Evolutionary conservation across 2,888 invertebrate genomes (phyloP), one percentile per base, ranked within the genome.

Genomic region (Phlogophora meticulosa): DNA sequence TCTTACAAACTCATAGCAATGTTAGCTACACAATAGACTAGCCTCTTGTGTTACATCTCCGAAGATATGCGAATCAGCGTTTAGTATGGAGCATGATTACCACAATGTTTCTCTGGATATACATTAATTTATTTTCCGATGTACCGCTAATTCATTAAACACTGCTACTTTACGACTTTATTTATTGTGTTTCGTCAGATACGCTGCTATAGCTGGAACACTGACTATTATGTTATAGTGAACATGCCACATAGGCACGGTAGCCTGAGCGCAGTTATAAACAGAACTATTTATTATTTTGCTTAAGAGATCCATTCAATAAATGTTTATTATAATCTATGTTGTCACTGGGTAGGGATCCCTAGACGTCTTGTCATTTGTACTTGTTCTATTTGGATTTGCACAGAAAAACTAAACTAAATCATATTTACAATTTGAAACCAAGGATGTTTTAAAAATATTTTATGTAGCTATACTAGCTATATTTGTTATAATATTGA

Each of bases 1-100:
- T 32, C 7, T n/a, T 11, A 49, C 4, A n/a, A n/a, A n/a, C n/a
- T n/a, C n/a, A 52, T 43, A 22, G 51, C n/a, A 52, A 52, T 58
- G 52, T 22, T n/a, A 17, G 15, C n/a, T 24, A 46, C 20, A 53
- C 24, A 46, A 11, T 32, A 52, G 38, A 11, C 9, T 9, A 46
- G 17, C 28, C 42, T 20, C 7, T 53, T 20, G 34, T 48, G 42
- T 52, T 60, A n/a, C 58, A 61, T 73, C 74, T 49, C 10, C n/a
- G n/a, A n/a, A 45, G 13, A 20, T 9, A 45, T 15, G 20, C 17
- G 13, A 32, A 22, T 7, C n/a, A 2, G 11, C 7, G n/a, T 42
- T 22, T 38, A 45, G 7, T 45, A 24, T n/a, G 15, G 17, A 46
- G 15, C 59, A 48, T 56, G 34, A 48, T 32, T 57, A 58, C 46